phyloP scores from a whole-genome alignment of 2,797 vertebrate species.

The Hapalemur alaotrensis region DNA sequence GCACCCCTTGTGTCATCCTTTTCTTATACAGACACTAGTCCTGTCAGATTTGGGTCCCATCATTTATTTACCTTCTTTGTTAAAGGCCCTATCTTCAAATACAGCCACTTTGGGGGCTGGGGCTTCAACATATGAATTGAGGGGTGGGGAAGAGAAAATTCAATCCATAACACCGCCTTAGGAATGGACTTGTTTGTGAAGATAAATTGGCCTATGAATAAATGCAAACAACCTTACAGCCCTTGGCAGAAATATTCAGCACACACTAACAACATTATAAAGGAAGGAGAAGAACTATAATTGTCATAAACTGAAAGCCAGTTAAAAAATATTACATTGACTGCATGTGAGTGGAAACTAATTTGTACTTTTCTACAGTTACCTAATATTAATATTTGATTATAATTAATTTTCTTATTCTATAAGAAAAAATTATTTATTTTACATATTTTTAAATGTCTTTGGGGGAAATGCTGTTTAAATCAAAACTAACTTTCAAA shows the following conservation, averaged over 20 bases:
- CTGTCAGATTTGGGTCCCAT: neutral
- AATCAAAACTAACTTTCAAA: conserved; percentile 32
- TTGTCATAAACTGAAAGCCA: neutral
- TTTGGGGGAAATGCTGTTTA: neutral
- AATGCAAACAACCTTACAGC: neutral
- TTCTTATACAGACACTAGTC: neutral
- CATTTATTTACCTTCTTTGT: neutral
- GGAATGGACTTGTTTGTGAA: neutral
- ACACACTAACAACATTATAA: neutral
- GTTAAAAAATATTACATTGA: neutral
- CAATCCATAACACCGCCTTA: neutral
- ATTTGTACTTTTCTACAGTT: neutral
- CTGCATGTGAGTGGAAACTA: neutral
- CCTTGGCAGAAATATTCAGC: neutral
- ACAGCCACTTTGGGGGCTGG: neutral
- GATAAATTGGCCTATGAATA: neutral
- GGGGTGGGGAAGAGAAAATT: neutral
- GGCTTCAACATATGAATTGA: neutral
- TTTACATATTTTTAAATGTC: conserved; percentile 13
- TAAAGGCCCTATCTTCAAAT: neutral
- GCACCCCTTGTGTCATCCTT: neutral
- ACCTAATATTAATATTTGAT: conserved; percentile 12
- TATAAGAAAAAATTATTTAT: neutral
- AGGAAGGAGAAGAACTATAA: neutral
- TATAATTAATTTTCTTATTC: neutral